phyloP scores from a whole-genome alignment of 2,113 vertebrate species.

The Piprites chloris region DNA sequence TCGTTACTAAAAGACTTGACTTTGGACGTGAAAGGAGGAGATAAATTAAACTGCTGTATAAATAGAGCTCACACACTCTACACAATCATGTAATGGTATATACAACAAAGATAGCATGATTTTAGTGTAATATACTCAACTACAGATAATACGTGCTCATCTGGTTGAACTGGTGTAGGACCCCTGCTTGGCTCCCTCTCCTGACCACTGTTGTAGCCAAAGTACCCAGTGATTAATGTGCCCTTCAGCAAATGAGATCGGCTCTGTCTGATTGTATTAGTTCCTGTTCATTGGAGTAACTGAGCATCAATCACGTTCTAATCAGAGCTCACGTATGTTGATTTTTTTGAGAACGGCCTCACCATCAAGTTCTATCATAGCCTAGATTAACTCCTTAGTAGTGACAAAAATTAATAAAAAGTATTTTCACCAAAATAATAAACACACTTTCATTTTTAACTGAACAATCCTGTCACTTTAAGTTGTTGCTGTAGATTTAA shows the following conservation, averaged over 20 bases:
- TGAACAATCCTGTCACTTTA: not conserved
- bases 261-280: constrained; percentile 59
- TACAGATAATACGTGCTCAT: not conserved
- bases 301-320: constrained; percentile 65
- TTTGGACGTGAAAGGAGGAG: not conserved
- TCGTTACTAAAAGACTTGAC: not conserved
- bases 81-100: not conserved
- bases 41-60: not conserved
- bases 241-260: constrained; percentile 52
- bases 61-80: not conserved
- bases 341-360: constrained; percentile 25
- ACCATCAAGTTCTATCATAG: not conserved
- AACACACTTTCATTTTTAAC: not conserved
- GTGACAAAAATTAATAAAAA: not conserved
- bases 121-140: constrained; percentile 1
- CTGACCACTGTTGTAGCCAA: constrained; percentile 33
- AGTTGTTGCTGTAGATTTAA: not conserved
- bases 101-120: not conserved
- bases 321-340: constrained; percentile 42
- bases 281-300: constrained; percentile 59
- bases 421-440: not conserved
- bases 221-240: constrained; percentile 61
- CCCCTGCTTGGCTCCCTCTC: not conserved
- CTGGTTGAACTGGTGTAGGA: constrained; percentile 20
- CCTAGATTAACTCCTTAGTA: not conserved